Percentiles rank a stretch among this genome's conserved stretches.
phyloP scores from a whole-genome alignment of 2,113 vertebrate species.

The Macrotus californicus region DNA sequence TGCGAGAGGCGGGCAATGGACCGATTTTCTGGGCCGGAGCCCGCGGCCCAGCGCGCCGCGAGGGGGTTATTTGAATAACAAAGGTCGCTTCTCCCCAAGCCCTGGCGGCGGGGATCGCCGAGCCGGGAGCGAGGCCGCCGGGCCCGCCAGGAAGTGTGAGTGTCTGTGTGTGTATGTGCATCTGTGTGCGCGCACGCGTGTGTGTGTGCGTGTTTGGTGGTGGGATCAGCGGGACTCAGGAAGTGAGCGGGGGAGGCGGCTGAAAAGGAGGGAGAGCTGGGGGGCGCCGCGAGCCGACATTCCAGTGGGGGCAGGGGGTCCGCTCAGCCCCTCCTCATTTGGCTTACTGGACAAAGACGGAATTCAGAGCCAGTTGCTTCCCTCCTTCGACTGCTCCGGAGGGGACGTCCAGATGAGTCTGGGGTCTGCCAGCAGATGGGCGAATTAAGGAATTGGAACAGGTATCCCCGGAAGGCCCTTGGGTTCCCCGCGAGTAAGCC shows the following conservation, averaged over 20 bases:
- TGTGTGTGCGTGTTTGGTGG: not conserved
- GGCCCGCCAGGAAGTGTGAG: slow-evolving; percentile 4
- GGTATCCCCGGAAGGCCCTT: slow-evolving; percentile 2
- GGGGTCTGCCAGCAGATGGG: slow-evolving; percentile 47
- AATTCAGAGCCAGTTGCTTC: slow-evolving; percentile 43
- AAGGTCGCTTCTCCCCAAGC: slow-evolving; percentile 30
- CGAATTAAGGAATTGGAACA: slow-evolving; percentile 19
- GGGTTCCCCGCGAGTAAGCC: not conserved
- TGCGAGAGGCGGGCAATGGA: not conserved
- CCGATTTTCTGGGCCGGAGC: not conserved
- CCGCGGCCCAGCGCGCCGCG: not conserved
- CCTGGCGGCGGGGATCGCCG: not conserved
- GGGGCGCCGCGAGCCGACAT: slow-evolving; percentile 33
- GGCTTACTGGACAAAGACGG: slow-evolving; percentile 62
- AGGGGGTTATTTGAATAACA: slow-evolving; percentile 68
- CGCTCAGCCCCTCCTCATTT: slow-evolving; percentile 40
- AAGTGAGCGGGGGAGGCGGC: not conserved
- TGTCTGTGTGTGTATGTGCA: not conserved
- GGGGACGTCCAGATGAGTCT: slow-evolving; percentile 3
- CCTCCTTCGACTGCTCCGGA: slow-evolving; percentile 26
- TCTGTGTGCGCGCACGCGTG: not conserved
- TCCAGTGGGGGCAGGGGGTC: slow-evolving; percentile 69
- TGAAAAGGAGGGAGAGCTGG: not conserved
- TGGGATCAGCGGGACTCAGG: slow-evolving; percentile 38
- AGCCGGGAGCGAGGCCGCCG: not conserved